Percentiles rank a stretch among this genome's conserved stretches.
Evolutionary conservation across 1,140 invertebrate species (phyloP).

Genomic region (Andricus grossulariae): DNA sequence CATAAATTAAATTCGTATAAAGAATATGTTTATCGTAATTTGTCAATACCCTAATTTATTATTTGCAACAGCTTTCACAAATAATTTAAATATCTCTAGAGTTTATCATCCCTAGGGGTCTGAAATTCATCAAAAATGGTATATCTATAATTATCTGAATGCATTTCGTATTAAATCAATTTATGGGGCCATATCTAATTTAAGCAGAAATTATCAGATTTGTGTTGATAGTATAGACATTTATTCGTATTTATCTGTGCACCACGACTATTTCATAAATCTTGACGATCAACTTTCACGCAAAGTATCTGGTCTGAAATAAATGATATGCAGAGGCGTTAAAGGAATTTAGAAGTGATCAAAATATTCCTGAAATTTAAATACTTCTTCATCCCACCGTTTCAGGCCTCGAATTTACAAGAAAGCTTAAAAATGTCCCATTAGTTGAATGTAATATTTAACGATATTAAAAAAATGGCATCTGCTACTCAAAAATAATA

Average conservation of each 20-base stretch:
- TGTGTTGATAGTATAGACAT: neutral
- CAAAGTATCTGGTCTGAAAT: neutral
- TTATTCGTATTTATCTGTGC: constrained; percentile 1
- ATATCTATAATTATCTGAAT: neutral
- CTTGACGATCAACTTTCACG: constrained; percentile 13
- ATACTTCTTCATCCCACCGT: neutral
- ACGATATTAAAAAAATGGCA: too few species aligned
- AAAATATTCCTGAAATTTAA: neutral
- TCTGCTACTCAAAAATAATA: too few species aligned
- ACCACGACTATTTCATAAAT: neutral
- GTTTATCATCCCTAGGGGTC: too few species aligned
- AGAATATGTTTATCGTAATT: too few species aligned
- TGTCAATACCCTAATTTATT: neutral
- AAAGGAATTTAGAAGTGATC: neutral
- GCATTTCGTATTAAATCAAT: constrained; percentile 8
- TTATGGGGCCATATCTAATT: neutral
- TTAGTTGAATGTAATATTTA: too few species aligned
- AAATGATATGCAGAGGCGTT: neutral
- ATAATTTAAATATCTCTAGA: neutral
- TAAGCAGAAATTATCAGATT: constrained; percentile 4
- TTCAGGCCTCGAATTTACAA: too few species aligned
- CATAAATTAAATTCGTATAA: too few species aligned
- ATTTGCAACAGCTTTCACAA: neutral
- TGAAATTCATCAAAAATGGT: neutral
- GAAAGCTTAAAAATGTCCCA: too few species aligned